phyloP scores from a whole-genome alignment of 2,113 vertebrate genomes.

The Percopsis transmontana region DNA sequence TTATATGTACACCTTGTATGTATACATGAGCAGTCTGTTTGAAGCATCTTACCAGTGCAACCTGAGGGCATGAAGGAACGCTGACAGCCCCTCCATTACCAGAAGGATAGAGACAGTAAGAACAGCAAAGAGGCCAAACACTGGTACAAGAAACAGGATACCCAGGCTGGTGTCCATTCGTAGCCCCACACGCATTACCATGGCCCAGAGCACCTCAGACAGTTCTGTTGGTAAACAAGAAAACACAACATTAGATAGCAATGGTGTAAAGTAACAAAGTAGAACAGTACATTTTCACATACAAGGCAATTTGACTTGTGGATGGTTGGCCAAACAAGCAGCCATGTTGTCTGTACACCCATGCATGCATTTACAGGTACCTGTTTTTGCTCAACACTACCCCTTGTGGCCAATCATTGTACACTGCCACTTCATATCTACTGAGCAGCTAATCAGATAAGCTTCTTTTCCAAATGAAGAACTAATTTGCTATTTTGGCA shows the following conservation, averaged over 20 bases:
- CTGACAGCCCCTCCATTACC: conserved; percentile 97
- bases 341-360: no score
- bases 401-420: no score
- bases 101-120: conserved; percentile 92
- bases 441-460: no score
- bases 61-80: conserved; percentile 94
- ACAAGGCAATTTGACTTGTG: no score
- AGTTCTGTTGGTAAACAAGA: conserved; percentile 78
- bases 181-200: conserved; percentile 92
- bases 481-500: no score
- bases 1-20: no score
- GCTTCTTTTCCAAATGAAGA: no score
- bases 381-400: no score
- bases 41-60: conserved; percentile 87
- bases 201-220: conserved; percentile 93
- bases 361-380: no score
- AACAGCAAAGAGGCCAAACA: conserved; percentile 85
- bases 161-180: conserved; percentile 79
- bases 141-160: conserved; percentile 84
- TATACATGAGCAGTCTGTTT: not conserved
- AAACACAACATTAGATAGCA: conserved; percentile 1
- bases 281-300: no score
- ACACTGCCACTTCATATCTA: no score
- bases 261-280: not conserved
- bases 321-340: no score